Evolutionary conservation across 2,888 invertebrate genomes (phyloP).

Genomic region (Cantharis rufa): DNA sequence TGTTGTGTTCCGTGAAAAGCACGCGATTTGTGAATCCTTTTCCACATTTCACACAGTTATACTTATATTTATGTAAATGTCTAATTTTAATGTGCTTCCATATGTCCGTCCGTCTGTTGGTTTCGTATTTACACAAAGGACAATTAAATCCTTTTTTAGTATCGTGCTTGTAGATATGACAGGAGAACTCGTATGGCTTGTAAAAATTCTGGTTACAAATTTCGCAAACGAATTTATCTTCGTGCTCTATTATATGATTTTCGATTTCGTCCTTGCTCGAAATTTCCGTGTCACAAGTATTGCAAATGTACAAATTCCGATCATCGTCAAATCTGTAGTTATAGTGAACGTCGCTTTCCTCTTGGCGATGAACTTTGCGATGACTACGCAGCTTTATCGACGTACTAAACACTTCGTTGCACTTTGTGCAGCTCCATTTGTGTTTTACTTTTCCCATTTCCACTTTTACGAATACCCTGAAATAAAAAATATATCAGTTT

Average conservation of each 20-base stretch:
- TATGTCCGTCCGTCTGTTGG: constrained; percentile 28
- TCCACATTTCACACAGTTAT: constrained; percentile 46
- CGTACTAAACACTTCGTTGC: constrained; percentile 42
- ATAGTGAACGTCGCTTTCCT: constrained; percentile 11
- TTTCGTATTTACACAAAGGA: constrained; percentile 28
- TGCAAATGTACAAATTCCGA: constrained; percentile 36
- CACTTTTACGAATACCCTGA: background rate
- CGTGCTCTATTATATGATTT: constrained; percentile 40
- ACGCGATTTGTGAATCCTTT: constrained; percentile 42
- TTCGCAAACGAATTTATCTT: constrained; percentile 38
- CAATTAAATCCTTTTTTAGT: constrained; percentile 20
- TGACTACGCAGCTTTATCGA: constrained; percentile 43
- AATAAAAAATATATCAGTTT: background rate
- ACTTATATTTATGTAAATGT: constrained; percentile 47
- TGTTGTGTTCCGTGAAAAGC: constrained; percentile 56
- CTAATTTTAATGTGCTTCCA: constrained; percentile 38
- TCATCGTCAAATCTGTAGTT: constrained; percentile 43
- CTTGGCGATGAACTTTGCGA: constrained; percentile 29
- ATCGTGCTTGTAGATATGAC: constrained; percentile 29
- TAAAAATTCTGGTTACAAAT: constrained; percentile 38
- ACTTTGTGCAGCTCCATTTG: constrained; percentile 45
- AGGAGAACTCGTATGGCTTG: constrained; percentile 35
- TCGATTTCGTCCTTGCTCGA: constrained; percentile 34
- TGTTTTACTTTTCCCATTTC: constrained; percentile 25
- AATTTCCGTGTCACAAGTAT: constrained; percentile 22